Evolutionary conservation across 2,797 vertebrate species (phyloP), one percentile per base, ranked within the genome.

Genomic region (Odontamblyopus lacepedii): DNA sequence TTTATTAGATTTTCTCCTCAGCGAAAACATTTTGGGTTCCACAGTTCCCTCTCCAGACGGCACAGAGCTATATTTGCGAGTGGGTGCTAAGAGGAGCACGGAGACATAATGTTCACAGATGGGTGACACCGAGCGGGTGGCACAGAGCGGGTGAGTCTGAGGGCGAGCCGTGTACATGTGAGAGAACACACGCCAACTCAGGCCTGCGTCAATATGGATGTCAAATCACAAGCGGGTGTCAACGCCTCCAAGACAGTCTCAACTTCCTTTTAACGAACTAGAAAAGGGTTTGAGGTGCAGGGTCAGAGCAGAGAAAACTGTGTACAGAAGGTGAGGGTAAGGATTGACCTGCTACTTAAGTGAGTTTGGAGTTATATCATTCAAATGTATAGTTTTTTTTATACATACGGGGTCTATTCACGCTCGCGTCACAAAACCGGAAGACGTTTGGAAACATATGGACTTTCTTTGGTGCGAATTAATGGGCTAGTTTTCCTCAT

Each of bases 181-280:
- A 83, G 63, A 12, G 65, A 67, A 70, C 51, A 56, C 66, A 51
- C 63, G 67, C 77, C 32, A 35, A 44, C 4, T 61, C 51, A 35
- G 11, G 2, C 55, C 8, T 35, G 77, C 80, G 73, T 78, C 75
- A 88, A 80, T 73, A 67, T 60, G 73, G 70, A 59, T 60, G 78
- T 75, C 81, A 70, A 80, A 75, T 38, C 13, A 27, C 0, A 41
- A 70, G 67, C 69, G 75, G 66, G 78, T 67, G 78, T 76, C 53
- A 44, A 71, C 63, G 2, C 69, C 89, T 90, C 90, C 82, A 91
- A 87, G 72, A 87, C 44, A 70, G 86, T 86, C 81, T 89, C 77
- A 91, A 91, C 84, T 78, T 81, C 69, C 79, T 83, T 88, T 84
- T 85, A 85, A 88, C 78, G 75, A 79, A 78, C 73, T 48, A 72